These are phyloP conservation scores for Recurvirostra avosetta DNA, from an alignment of 2,113 vertebrate genomes.

Conservation along the genomic window DNA sequence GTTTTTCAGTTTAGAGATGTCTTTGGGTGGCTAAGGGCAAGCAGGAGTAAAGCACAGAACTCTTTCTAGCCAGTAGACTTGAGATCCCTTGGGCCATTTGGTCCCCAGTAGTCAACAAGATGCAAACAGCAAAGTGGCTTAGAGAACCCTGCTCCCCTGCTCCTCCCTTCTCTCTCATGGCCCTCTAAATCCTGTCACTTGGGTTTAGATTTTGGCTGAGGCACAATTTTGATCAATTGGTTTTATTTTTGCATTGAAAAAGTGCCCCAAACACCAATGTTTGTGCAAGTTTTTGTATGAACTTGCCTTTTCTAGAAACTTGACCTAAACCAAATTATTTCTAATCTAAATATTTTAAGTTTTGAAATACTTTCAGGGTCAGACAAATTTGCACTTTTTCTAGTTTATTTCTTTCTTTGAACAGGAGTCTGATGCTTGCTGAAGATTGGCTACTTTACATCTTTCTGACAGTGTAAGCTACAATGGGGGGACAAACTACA, in stretches of 20 bases:
- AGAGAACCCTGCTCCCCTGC: background rate
- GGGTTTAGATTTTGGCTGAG: background rate
- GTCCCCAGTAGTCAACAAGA: background rate
- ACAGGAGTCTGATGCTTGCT: background rate
- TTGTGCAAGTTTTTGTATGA: background rate
- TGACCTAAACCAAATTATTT: background rate
- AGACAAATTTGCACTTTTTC: background rate
- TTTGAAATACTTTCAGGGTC: background rate
- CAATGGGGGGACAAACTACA: background rate
- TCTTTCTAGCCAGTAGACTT: background rate
- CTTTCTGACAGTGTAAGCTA: background rate
- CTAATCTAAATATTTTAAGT: background rate
- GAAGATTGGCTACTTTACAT: background rate
- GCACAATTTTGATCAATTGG: background rate
- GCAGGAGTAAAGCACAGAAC: background rate
- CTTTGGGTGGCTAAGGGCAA: background rate
- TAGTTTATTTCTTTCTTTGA: background rate
- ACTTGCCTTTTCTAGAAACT: background rate
- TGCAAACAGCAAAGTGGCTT: background rate
- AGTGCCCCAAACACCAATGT: background rate
- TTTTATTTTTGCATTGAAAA: background rate
- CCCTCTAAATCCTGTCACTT: background rate
- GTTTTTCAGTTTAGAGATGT: background rate
- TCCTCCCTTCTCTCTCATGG: background rate
- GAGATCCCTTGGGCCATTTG: background rate